phyloP scores from a whole-genome alignment of 2,113 vertebrate species.

The Chionomys nivalis region DNA sequence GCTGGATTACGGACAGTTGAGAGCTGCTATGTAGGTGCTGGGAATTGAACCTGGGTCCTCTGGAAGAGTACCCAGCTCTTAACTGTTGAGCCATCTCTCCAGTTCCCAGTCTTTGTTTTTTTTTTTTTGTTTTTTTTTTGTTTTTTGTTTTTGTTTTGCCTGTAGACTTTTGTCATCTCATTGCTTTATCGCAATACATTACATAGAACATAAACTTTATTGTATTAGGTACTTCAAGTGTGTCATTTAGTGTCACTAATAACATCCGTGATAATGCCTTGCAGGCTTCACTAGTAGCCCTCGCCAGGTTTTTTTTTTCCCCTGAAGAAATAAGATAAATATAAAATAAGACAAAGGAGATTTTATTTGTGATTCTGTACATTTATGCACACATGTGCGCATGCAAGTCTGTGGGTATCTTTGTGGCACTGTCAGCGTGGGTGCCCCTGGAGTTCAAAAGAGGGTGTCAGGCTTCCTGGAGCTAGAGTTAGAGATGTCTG shows the following conservation, averaged over 20 bases:
- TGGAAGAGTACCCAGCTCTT: not conserved
- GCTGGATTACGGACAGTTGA: not conserved
- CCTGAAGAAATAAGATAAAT: not conserved
- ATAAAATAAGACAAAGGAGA: not conserved
- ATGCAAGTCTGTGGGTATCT: not conserved
- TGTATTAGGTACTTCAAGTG: not conserved
- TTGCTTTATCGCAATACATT: not conserved
- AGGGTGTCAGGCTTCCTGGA: too few relatives aligned
- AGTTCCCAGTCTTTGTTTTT: not conserved
- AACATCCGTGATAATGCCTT: not conserved
- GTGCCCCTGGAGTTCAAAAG: not conserved
- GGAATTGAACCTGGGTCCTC: not conserved
- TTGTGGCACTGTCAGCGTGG: not conserved
- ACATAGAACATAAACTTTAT: not conserved
- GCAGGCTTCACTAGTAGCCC: not conserved
- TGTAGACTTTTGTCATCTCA: not conserved
- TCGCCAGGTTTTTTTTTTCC: too few relatives aligned
- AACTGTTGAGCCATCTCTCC: not conserved
- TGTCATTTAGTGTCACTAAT: not conserved
- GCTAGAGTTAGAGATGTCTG: too few relatives aligned
- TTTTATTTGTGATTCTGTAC: not conserved
- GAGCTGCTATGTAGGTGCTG: too few relatives aligned
- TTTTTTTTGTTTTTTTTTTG: not conserved
- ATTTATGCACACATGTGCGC: too few relatives aligned
- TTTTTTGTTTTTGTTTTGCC: not conserved